phyloP scores from a whole-genome alignment of 2,888 invertebrate genomes.

The Parnassius smintheus region DNA sequence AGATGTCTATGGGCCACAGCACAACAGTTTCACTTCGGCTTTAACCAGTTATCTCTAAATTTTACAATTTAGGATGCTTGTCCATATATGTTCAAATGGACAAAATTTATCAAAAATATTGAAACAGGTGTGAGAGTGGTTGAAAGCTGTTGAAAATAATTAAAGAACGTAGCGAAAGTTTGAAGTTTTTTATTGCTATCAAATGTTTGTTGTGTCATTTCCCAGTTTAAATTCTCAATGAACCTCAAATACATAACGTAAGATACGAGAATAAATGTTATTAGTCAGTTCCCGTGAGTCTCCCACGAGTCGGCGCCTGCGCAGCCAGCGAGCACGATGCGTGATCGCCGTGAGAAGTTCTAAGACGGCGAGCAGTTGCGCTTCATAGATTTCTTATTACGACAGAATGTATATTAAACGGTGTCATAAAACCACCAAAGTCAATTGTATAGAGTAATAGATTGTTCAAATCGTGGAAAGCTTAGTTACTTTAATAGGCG shows the following conservation, averaged over 20 bases:
- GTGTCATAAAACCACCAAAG: constrained; percentile 29
- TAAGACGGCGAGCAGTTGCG: constrained; percentile 49
- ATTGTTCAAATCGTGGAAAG: too few species aligned
- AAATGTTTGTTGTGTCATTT: not conserved
- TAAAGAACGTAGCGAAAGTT: too few species aligned
- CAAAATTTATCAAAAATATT: too few species aligned
- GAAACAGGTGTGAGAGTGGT: too few species aligned
- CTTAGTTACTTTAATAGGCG: too few species aligned
- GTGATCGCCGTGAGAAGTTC: constrained; percentile 75
- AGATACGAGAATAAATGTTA: constrained; percentile 10
- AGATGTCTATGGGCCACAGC: too few species aligned
- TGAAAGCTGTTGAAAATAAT: too few species aligned
- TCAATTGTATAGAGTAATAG: constrained; percentile 7
- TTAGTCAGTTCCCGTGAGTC: constrained; percentile 28
- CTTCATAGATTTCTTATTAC: constrained; percentile 50
- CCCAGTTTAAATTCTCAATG: constrained; percentile 10
- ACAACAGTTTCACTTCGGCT: too few species aligned
- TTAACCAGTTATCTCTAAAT: too few species aligned
- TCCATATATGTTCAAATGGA: too few species aligned
- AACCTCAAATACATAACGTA: not conserved
- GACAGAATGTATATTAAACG: constrained; percentile 20
- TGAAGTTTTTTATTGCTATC: too few species aligned
- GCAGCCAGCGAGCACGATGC: constrained; percentile 41
- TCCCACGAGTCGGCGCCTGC: constrained; percentile 57
- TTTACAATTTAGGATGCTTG: too few species aligned